Conservation (phyloP, 1,140 invertebrate species). For the Proales similis region DNA sequence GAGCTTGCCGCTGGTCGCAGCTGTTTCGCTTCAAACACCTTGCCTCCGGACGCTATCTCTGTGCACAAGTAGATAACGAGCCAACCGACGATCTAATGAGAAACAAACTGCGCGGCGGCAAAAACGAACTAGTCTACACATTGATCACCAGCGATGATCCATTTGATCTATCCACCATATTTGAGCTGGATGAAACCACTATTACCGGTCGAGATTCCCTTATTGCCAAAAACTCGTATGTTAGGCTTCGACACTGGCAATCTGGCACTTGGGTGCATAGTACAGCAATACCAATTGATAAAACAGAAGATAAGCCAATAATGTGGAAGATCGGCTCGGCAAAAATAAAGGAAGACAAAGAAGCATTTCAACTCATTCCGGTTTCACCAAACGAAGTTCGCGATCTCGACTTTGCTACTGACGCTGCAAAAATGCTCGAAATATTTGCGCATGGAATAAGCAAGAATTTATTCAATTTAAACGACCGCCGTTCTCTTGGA, state of each 20-base stretch:
- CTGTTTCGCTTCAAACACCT: constrained; percentile 96
- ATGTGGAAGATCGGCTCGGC: constrained; percentile 75
- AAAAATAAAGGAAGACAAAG: constrained; percentile 82
- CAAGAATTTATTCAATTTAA: constrained; percentile 3
- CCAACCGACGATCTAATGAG: constrained; percentile 60
- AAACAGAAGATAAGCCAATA: constrained; percentile 90
- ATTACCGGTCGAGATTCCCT: constrained; percentile 77
- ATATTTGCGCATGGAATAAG: constrained; percentile 27
- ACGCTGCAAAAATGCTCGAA: constrained; percentile 65
- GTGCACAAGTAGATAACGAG: constrained; percentile 56
- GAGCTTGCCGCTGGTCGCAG: constrained; percentile 95
- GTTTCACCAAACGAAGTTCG: constrained; percentile 63
- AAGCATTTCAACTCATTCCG: constrained; percentile 85
- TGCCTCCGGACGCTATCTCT: constrained; percentile 71
- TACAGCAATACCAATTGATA: constrained; percentile 86
- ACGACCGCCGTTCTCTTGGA: constrained; percentile 58
- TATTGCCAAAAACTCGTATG: constrained; percentile 92
- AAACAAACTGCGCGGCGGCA: constrained; percentile 59
- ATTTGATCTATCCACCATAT: constrained; percentile 83
- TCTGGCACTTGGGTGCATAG: constrained; percentile 95
- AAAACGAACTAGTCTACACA: constrained; percentile 64
- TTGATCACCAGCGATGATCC: constrained; percentile 79
- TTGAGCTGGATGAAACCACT: constrained; percentile 89
- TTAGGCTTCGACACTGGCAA: constrained; percentile 80
- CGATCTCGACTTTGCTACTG: constrained; percentile 98